Evolutionary conservation across 2,888 invertebrate genomes (phyloP), one percentile per base, ranked within the genome.

Genomic region (Drosophila affinis): DNA sequence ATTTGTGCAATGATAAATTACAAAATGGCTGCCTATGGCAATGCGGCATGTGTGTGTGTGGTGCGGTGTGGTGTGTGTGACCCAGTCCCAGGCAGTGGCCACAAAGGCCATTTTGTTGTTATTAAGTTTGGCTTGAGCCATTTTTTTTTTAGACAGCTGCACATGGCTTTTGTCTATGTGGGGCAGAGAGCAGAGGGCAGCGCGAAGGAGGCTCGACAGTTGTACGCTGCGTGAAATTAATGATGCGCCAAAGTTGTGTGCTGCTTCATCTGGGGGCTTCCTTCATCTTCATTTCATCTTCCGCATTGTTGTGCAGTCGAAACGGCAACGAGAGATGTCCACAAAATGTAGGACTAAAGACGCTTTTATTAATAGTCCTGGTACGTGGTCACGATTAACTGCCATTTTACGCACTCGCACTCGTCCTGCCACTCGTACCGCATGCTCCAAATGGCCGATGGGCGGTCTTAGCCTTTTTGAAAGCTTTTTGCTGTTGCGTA

Each of bases 91-190:
- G 48, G 52, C 72, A 14, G 39, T 52, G 74, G 82, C 89, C 85
- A 62, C 89, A 89, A 78, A 88, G 78, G 78, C 80, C 85, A 89
- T 89, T 85, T 85, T 89, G 85, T 89, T 85, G 89, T 85, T 89
- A 85, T 85, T 89, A 85, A 89, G 89, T 85, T 89, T 88, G 87
- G 77, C 81, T 88, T 79, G 72, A 88, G 77, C 77, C 79, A 81
- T 51, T 47, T 46, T 62, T 69, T 44, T 54, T 61, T 67, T 81
- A n/a, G 39, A 7, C 77, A 87, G 69, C 70, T 76, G 70, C 70
- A 73, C 63, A 75, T 70, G 75, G 77, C 65, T 54, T 67, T 57
- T 72, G 56, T 51, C 63, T 71, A 57, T 65, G 52, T 49, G 58
- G 44, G 57, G 53, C 34, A 51, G 52, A 55, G 45, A 57, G 51